phyloP scores from a whole-genome alignment of 2,797 vertebrate species.

The Novumbra hubbsi region DNA sequence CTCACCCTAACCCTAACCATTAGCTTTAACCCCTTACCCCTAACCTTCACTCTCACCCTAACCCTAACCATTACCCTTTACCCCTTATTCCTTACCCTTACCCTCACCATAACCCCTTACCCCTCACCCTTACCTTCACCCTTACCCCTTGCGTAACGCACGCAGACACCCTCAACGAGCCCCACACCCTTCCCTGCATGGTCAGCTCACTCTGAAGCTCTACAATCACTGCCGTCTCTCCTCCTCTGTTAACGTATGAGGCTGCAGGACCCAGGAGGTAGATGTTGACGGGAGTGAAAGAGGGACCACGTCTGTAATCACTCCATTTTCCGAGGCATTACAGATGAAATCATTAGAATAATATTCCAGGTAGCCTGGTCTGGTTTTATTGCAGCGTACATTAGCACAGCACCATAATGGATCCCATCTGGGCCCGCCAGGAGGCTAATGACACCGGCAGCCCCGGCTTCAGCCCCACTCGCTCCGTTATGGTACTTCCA shows the following conservation, averaged over 20 bases:
- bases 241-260: not conserved
- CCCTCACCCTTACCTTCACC: too few species aligned
- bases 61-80: not conserved
- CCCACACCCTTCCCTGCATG: slow-evolving; percentile 34
- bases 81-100: too few species aligned
- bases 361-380: slow-evolving; percentile 60
- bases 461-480: slow-evolving; percentile 28
- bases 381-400: slow-evolving; percentile 56
- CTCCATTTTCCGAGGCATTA: slow-evolving; percentile 28
- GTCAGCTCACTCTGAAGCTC: not conserved
- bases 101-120: not conserved
- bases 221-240: not conserved
- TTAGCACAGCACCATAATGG: slow-evolving; percentile 59
- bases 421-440: slow-evolving; percentile 59
- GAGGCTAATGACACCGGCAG: slow-evolving; percentile 41
- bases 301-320: slow-evolving; percentile 5
- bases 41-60: too few species aligned
- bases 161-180: not conserved
- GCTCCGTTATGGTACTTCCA: slow-evolving; percentile 3
- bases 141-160: not conserved
- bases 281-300: slow-evolving; percentile 1
- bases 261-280: slow-evolving; percentile 5
- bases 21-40: not conserved
- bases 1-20: too few species aligned
- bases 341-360: slow-evolving; percentile 68